Conservation (phyloP, 2,113 vertebrate genomes). For the Ahaetulla prasina region DNA sequence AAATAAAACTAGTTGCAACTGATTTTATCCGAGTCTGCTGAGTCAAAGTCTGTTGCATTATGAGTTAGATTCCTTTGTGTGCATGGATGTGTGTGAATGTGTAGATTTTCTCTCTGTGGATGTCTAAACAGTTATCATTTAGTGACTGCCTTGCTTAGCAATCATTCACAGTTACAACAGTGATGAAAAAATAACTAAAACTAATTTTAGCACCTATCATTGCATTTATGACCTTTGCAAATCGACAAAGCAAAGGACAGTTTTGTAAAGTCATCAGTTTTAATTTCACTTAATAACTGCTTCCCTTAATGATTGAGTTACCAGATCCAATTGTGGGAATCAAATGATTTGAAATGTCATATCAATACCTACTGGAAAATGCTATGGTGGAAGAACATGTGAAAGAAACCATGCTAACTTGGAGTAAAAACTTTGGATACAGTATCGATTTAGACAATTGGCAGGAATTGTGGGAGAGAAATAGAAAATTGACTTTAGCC, state of each 20-base stretch:
- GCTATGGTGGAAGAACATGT: too few species aligned
- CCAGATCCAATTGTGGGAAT: too few species aligned
- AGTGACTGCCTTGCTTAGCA: neutral
- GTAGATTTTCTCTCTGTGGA: neutral
- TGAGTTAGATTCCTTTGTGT: neutral
- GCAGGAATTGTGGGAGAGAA: too few species aligned
- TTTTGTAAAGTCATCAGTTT: neutral
- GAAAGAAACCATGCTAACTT: too few species aligned
- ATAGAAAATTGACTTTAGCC: too few species aligned
- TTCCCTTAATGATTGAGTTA: neutral
- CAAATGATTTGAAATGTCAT: too few species aligned
- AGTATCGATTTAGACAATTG: too few species aligned
- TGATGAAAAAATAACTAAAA: neutral
- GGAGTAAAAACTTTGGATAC: too few species aligned
- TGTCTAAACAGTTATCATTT: neutral
- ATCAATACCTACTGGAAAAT: too few species aligned
- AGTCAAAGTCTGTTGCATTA: neutral
- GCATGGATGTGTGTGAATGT: neutral
- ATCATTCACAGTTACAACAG: neutral
- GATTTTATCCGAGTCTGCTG: neutral
- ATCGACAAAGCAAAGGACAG: neutral
- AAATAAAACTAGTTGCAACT: neutral
- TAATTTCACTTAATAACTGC: neutral
- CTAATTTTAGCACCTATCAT: too few species aligned
- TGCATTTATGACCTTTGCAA: neutral